Conservation (phyloP, 2,797 vertebrate species). For the Xiphophorus birchmanni region DNA sequence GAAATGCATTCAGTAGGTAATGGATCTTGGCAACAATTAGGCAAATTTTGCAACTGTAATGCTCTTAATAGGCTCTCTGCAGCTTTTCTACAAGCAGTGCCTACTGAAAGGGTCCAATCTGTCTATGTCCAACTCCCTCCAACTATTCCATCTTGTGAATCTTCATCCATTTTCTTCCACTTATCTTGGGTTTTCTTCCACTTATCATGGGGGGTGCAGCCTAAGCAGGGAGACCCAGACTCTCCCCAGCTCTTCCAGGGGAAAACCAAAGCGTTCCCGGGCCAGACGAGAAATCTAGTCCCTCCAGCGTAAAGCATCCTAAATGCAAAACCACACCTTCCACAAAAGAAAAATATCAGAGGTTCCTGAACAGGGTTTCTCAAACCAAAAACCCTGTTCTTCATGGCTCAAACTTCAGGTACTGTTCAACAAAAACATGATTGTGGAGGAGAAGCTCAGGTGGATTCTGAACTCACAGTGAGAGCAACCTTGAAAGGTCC, state of each 20-base stretch:
- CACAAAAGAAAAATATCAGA: neutral
- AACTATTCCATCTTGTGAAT: neutral
- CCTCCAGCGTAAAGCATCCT: too few relatives aligned
- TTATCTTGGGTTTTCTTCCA: too few relatives aligned
- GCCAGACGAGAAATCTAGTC: too few relatives aligned
- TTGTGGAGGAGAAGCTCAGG: neutral
- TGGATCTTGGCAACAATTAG: neutral
- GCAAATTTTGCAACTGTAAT: neutral
- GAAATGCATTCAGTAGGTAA: neutral
- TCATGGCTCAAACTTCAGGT: neutral
- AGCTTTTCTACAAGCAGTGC: neutral
- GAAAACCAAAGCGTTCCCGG: too few relatives aligned
- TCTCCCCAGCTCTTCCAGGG: too few relatives aligned
- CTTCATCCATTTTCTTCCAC: too few relatives aligned
- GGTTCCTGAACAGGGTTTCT: neutral
- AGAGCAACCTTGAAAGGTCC: neutral
- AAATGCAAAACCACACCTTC: neutral
- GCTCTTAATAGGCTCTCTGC: neutral
- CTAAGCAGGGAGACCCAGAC: too few relatives aligned
- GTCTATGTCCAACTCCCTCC: neutral
- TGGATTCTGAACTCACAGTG: neutral
- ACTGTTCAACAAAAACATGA: neutral
- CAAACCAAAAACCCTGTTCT: neutral
- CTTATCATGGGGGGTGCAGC: too few relatives aligned
- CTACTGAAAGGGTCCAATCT: neutral